phyloP scores from a whole-genome alignment of 2,888 invertebrate genomes.

The Barypeithes pellucidus region DNA sequence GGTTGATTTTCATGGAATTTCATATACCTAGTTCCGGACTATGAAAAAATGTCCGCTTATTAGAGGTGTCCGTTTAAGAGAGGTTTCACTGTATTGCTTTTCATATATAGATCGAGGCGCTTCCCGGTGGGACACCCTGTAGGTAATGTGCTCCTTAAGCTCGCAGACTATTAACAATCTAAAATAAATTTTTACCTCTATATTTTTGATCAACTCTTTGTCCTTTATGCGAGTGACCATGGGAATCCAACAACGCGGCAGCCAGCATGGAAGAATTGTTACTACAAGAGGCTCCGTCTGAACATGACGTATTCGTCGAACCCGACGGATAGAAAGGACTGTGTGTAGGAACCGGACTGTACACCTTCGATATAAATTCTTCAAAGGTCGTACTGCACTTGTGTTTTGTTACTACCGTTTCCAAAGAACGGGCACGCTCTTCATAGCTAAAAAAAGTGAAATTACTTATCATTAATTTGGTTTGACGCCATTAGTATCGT shows the following conservation, averaged over 20 bases:
- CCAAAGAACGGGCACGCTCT: constrained; percentile 89
- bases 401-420: constrained; percentile 88
- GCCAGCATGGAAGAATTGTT: constrained; percentile 72
- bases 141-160: too few relatives aligned
- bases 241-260: constrained; percentile 75
- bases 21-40: too few relatives aligned
- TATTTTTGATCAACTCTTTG: constrained; percentile 64
- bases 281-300: constrained; percentile 63
- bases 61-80: too few relatives aligned
- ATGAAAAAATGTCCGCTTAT: too few relatives aligned
- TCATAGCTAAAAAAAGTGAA: constrained; percentile 83
- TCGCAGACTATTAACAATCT: background rate
- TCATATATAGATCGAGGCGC: too few relatives aligned
- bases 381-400: constrained; percentile 93
- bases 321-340: constrained; percentile 69
- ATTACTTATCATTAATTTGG: too few relatives aligned
- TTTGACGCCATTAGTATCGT: too few relatives aligned
- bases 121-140: background rate
- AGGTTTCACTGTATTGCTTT: too few relatives aligned
- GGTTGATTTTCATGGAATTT: too few relatives aligned
- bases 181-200: constrained; percentile 62
- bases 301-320: constrained; percentile 59
- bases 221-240: constrained; percentile 67
- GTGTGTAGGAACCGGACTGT: constrained; percentile 74
- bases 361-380: constrained; percentile 84